phyloP scores from a whole-genome alignment of 2,113 vertebrate species.

The Turdus rufiventris region DNA sequence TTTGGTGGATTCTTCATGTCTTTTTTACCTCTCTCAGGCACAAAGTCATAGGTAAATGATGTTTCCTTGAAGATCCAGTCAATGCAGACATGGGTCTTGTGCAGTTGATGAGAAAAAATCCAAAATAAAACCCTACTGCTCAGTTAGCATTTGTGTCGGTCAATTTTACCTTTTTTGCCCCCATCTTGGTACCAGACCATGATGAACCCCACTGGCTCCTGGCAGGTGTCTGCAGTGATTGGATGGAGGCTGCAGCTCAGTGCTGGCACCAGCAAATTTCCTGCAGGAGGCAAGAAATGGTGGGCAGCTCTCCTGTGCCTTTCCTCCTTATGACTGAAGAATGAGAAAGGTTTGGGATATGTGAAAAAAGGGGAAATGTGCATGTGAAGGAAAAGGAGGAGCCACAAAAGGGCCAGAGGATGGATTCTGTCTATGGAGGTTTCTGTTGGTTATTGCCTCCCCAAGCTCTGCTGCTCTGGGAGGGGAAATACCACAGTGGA shows the following conservation, averaged over 20 bases:
- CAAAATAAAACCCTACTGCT: not conserved
- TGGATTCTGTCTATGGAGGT: fast-evolving
- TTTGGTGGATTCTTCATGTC: not conserved
- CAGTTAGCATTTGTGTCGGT: not conserved
- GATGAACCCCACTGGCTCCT: not conserved
- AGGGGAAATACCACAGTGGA: not conserved
- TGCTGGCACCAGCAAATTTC: not conserved
- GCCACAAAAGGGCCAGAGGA: not conserved
- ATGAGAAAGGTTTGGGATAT: not conserved
- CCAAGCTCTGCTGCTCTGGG: fast-evolving
- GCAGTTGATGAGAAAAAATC: not conserved
- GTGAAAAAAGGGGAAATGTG: not conserved
- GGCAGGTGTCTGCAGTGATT: not conserved
- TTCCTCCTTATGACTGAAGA: not conserved
- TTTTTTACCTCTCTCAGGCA: not conserved
- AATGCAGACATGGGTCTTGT: not conserved
- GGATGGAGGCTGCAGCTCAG: fast-evolving
- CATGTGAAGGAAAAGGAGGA: not conserved
- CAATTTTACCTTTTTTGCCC: not conserved
- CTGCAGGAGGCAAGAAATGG: fast-evolving
- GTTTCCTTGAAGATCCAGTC: not conserved
- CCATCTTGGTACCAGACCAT: fast-evolving
- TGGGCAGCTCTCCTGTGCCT: not conserved
- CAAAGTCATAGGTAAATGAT: not conserved
- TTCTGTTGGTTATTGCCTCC: not conserved